Base-by-base conservation (phyloP, 2,888 invertebrate species). In the Uloborus plumipes region DNA sequence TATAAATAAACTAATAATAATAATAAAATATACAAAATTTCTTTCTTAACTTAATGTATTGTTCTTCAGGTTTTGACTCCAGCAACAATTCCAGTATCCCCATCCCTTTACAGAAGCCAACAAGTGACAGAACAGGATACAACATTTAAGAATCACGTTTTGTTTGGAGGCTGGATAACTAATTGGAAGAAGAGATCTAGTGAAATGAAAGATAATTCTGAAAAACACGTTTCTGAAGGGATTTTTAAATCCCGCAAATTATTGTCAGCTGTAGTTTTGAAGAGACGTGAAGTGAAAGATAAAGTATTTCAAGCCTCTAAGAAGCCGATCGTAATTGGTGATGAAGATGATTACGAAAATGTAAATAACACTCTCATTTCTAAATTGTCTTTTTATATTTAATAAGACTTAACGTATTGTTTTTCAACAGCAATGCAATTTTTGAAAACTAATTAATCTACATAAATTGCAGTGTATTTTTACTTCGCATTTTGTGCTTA, bases 141-240 rank as follows among this genome's bases (percentile, higher is more conserved):
- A 39, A 39, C 53, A 22, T 0, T 39, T 2, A 55, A 51, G 15
- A 11, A 69, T 16, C 66, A 69, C 20, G 6, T 16, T 3, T 15
- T 66, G 9, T 79, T 79, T 31, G 79, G 79, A 4, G 79, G 79
- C 13, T 80, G 79, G 79, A 39, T 80, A 7, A 69, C 58, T 4
- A 58, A 39, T 47, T n/a, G 66, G n/a, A 20, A 20, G 13, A 59
- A 20, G 6, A 47, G 11, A 47, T 18, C 11, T 1, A 64, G n/a
- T 11, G 16, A 20, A 59, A 59, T 59, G 20, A 6, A 47, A 18
- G 47, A 64, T 7, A n/a, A 16, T 2, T 13, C 7, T 6, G 39
- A 39, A 39, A 39, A 11, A 9, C 1, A 39, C 9, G 3, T 11
- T 39, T 9, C 39, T 11, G 39, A 39, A 11, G 39, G 11, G 50